These are phyloP conservation scores for Orycteropus afer DNA, from an alignment of 2,113 vertebrate species.

Conservation along the genomic window DNA sequence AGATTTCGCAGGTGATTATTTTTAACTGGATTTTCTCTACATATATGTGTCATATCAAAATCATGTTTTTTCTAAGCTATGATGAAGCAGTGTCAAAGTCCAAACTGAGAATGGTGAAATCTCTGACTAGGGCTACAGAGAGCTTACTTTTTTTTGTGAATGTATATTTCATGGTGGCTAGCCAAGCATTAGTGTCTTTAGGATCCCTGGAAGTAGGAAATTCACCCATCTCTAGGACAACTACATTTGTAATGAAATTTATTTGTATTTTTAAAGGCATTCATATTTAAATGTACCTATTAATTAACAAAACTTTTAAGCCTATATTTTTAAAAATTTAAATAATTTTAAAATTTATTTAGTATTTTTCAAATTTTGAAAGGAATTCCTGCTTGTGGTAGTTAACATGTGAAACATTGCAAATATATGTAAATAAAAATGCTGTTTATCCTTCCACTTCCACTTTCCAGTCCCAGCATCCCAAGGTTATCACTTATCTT, in stretches of 20 bases:
- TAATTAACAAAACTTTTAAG: constrained; percentile 22
- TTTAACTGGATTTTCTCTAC: constrained; percentile 39
- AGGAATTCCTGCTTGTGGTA: neutral
- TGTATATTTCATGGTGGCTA: neutral
- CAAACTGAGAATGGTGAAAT: neutral
- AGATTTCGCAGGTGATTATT: constrained; percentile 29
- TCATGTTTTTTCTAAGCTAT: constrained; percentile 37
- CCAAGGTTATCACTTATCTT: neutral
- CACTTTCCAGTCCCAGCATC: neutral
- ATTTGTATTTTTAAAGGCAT: neutral
- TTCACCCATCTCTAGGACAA: neutral
- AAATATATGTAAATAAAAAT: constrained; percentile 37
- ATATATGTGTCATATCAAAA: constrained; percentile 31
- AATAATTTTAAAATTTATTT: no score
- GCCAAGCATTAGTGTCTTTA: neutral
- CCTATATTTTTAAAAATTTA: constrained; percentile 27
- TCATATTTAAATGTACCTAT: neutral
- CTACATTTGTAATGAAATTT: constrained; percentile 14
- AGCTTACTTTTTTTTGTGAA: neutral
- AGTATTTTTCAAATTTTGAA: neutral
- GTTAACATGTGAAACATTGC: neutral
- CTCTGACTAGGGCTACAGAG: neutral
- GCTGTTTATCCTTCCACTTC: neutral
- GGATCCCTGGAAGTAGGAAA: neutral
- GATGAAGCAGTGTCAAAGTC: constrained; percentile 29